Conservation (phyloP, 1,140 invertebrate species). For the Latrodectus geometricus region DNA sequence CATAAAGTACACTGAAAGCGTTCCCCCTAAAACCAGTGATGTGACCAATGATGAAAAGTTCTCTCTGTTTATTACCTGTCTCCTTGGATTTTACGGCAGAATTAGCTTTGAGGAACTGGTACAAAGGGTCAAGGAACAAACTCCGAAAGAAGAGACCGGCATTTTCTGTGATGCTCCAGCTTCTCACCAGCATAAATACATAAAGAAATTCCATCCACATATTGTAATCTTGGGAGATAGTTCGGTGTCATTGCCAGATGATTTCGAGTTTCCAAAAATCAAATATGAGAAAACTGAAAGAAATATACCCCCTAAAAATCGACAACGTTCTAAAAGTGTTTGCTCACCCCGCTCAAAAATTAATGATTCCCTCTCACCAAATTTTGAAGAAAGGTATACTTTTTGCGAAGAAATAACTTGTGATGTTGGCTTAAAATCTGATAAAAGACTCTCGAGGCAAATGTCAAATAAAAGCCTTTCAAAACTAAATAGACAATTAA, state of each 20-base stretch:
- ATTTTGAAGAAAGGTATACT: no score
- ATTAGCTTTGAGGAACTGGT: not conserved
- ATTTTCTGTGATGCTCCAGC: not conserved
- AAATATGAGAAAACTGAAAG: not conserved
- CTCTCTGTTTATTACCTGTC: not conserved
- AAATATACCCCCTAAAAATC: no score
- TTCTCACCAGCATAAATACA: not conserved
- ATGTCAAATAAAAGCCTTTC: not conserved
- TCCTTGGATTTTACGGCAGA: not conserved
- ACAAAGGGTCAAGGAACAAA: not conserved
- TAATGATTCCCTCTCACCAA: no score
- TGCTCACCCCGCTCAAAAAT: no score
- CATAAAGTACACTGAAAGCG: not conserved
- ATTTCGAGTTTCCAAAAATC: not conserved
- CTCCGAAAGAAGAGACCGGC: not conserved
- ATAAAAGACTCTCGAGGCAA: no score
- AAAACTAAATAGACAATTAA: not conserved
- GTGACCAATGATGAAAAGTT: not conserved
- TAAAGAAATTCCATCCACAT: not conserved
- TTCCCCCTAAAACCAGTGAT: not conserved
- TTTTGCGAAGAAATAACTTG: no score
- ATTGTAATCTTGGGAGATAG: not conserved
- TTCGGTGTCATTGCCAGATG: not conserved
- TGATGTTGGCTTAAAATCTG: no score
- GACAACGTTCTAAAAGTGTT: no score